Percentiles rank a stretch among this genome's conserved stretches.
These are phyloP conservation scores for Tachyglossus aculeatus DNA, from an alignment of 2,797 vertebrate genomes.

Conservation along the genomic window DNA sequence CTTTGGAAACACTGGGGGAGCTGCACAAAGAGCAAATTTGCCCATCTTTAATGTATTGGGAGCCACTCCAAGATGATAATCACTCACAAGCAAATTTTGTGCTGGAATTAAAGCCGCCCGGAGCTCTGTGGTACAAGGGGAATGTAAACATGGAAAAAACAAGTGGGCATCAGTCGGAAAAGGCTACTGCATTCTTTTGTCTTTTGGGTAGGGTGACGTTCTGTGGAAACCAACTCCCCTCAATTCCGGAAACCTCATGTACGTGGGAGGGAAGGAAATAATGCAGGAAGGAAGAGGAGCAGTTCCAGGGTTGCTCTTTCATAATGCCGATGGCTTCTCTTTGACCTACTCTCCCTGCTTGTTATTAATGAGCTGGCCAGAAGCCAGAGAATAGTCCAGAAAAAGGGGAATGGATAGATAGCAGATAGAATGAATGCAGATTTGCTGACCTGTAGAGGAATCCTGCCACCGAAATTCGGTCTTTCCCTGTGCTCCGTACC, in stretches of 20 bases:
- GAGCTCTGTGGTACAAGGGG: not conserved
- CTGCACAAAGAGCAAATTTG: slow-evolving; percentile 19
- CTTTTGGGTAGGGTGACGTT: not conserved
- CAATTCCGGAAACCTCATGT: not conserved
- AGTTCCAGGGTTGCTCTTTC: too few relatives aligned
- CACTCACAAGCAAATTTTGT: slow-evolving; percentile 20
- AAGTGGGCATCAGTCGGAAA: not conserved
- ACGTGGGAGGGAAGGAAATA: not conserved
- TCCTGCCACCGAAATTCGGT: too few relatives aligned
- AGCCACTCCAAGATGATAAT: slow-evolving; percentile 31
- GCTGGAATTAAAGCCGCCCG: slow-evolving; percentile 19
- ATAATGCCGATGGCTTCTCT: too few relatives aligned
- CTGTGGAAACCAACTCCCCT: not conserved
- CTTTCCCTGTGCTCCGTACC: too few relatives aligned
- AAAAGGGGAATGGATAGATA: too few relatives aligned
- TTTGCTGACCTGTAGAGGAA: too few relatives aligned
- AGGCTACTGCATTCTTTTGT: not conserved
- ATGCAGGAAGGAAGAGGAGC: too few relatives aligned
- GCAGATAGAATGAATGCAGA: too few relatives aligned
- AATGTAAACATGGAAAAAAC: not conserved
- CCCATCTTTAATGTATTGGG: not conserved
- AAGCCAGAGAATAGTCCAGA: too few relatives aligned
- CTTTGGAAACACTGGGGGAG: not conserved
- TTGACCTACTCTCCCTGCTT: too few relatives aligned
- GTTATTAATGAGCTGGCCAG: too few relatives aligned